Base-by-base conservation (phyloP, 2,888 invertebrate genomes). In the Agrochola macilenta region DNA sequence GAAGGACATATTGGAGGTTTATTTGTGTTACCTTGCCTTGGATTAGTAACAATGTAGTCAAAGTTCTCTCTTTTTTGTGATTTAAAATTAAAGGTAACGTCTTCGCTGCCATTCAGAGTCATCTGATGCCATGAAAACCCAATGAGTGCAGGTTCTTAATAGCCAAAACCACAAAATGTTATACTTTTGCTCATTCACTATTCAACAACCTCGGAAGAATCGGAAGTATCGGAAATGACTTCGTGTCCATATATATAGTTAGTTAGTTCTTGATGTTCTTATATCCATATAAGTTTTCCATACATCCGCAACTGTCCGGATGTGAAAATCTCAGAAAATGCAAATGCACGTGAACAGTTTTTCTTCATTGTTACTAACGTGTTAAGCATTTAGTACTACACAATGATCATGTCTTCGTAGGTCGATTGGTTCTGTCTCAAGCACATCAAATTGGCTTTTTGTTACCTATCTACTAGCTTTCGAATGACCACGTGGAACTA, bases 401-500 rank as follows among this genome's bases (percentile, higher is more conserved):
- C 14, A 54, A 35, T 46, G 58, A 39, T 52, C 35, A 60, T 12
- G 46, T 46, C 35, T 49, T 35, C 14, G 3, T 43, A 17, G 0
- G 26, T 76, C 57, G 43, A 78, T 79, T 83, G 23, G 54, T 61
- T 82, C 49, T 60, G 78, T 63, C 43, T 57, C 43, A 61, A 75
- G 63, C 78, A 69, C 52, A 64, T 63, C 52, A 26, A 79, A 83
- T 83, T 35, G 8, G 23, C 61, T 68, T 83, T 76, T 83, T 77
- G 78, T 78, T 43, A 80, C 5, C 43, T 43, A 23, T 57, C 17
- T 63, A 26, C 35, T 5, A 69, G 83, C 83, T 79, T 79, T 79
- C 83, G 43, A 79, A 83, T 58, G 23, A 43, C 8, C 61, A 78
- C 57, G 58, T 83, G 63, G 26, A 78, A 83, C 63, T 52, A 68